These are phyloP conservation scores for Charina bottae DNA, from an alignment of 2,113 vertebrate species.

Conservation along the genomic window DNA sequence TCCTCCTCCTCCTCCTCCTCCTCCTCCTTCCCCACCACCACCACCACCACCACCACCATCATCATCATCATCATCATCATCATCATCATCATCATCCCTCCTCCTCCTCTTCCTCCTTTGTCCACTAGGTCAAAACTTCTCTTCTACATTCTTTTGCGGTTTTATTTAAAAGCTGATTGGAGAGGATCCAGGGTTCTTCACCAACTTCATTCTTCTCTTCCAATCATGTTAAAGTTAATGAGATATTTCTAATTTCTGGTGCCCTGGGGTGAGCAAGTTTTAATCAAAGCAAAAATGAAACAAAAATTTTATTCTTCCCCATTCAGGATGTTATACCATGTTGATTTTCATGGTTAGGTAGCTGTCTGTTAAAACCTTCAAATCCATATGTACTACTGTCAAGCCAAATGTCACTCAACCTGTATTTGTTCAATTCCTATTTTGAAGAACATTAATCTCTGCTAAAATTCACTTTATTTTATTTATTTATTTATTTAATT, in stretches of 20 bases:
- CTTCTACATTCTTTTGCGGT: neutral
- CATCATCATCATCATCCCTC: neutral
- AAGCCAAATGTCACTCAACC: neutral
- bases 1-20: no score
- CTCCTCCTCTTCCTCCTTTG: neutral
- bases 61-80: neutral
- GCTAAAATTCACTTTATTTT: neutral
- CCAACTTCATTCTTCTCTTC: neutral
- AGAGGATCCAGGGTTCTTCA: neutral
- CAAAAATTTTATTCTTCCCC: no score
- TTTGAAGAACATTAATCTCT: neutral
- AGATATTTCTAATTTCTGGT: neutral
- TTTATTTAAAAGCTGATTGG: neutral
- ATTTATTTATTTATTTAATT: no score
- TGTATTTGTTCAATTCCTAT: neutral
- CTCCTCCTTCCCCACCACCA: no score
- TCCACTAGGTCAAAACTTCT: neutral
- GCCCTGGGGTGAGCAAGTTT: neutral
- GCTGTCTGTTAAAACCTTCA: neutral
- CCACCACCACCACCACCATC: no score
- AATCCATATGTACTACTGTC: neutral
- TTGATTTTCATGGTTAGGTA: neutral
- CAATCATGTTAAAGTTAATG: neutral
- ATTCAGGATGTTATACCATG: neutral
- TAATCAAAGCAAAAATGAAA: neutral